Evolutionary conservation across 2,113 vertebrate genomes (phyloP), one percentile per base, ranked within the genome.

Genomic region (Phrynocephalus versicolor): DNA sequence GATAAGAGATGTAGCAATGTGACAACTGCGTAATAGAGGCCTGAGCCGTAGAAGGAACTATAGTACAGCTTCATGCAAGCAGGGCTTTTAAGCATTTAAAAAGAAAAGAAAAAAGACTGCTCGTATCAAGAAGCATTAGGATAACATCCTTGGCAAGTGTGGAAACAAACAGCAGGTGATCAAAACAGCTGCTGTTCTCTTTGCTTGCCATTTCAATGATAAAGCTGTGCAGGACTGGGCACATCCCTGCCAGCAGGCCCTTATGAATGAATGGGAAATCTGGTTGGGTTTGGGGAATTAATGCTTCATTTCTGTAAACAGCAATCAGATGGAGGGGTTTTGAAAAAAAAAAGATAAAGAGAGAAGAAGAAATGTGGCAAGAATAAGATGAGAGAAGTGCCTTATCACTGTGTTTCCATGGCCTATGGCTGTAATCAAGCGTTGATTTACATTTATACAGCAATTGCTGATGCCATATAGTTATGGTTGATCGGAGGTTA

Each of bases 161-260:
- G 30, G 84, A 79, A 72, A 79, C n/a, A 77, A 85, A 71, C 35
- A 85, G 19, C 84, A 71, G 74, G 76, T 85, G 83, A 85, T 14
- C 12, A 39, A 78, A 72, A 71, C 84, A 85, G 41, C 76, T 85
- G 84, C 45, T 62, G 84, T 62, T 79, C 58, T 62, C 76, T 79
- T 62, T 33, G 77, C 73, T 72, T 85, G 65, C 74, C 64, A 41
- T 85, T 72, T 79, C 57, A 79, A 60, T 71, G 35, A 79, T 70
- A 70, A 79, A 70, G 67, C 67, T 39, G 39, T 72, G 16, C 19
- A 45, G 69, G n/a, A 27, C 6, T 58, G 65, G 57, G 30, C 55
- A n/a, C 45, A 35, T 70, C 64, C 35, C 37, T 65, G 30, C 71
- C 27, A 83, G n/a, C 41, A 76, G 41, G 65, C 39, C 19, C 76